Evolutionary conservation across 2,888 invertebrate genomes (phyloP), one percentile per base, ranked within the genome.

Genomic region (Dione vanillae): DNA sequence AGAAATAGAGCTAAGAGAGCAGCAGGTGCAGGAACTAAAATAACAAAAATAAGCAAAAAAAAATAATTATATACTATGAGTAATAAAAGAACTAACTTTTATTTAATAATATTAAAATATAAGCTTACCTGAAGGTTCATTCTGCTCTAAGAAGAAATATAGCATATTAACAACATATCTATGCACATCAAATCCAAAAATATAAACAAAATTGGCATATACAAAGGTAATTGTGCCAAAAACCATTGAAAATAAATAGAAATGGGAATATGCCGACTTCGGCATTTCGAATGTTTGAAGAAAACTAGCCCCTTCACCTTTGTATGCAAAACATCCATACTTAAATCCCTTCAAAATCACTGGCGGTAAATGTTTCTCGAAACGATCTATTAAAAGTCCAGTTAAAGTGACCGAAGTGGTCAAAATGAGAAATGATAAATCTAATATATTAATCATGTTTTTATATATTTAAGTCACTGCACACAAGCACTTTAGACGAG

Each of bases 201-300:
- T 89, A 86, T 94, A 95, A 61, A 93, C 91, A 64, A 85, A 76
- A 47, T 94, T 76, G 76, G 94, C 85, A 45, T 95, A 86, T n/a
- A 86, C 74, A 14, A 95, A 83, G 19, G 93, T 85, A 0, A 85
- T 69, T n/a, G 85, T 82, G 66, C 95, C 94, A 78, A 95, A 92
- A 37, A 95, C 76, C 1, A 95, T 90, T 0, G 97, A 95, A 80
- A 96, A 95, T 8, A 95, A 82, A 83, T 98, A 98, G 82, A 97
- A 97, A 87, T 98, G 97, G 78, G 91, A 94, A 80, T 97, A 98
- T 94, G 96, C 96, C 58, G 96, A 94, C 87, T 97, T 97, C 0
- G 97, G 97, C 56, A 97, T 93, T 85, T 97, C 96, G 19, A 95
- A 85, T 62, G 88, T 79, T 74, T 88, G 84, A n/a, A 93, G 77